These are phyloP conservation scores for Dermolepida albohirtum DNA, from an alignment of 2,888 invertebrate species.

Conservation along the genomic window DNA sequence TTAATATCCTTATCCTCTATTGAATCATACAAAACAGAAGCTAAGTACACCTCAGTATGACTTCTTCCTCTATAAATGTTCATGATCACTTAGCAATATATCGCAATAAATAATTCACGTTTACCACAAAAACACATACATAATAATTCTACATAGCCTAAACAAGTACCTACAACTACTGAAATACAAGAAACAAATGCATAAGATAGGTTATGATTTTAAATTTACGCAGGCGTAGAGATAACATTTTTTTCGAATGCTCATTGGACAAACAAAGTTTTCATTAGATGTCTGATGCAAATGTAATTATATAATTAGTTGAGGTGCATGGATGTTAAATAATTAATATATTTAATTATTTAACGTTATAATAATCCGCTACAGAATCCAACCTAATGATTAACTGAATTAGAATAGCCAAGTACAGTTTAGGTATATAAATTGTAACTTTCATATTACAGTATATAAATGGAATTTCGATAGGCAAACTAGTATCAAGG, in stretches of 20 bases:
- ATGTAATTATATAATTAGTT: no score
- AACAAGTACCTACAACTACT: constrained; percentile 4
- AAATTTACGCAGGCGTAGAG: constrained; percentile 38
- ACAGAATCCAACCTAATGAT: no score
- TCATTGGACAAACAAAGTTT: no score
- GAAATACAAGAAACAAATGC: constrained; percentile 24
- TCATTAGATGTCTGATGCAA: no score
- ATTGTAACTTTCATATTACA: no score
- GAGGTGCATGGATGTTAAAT: no score
- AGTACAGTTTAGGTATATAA: no score
- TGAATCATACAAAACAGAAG: constrained; percentile 52
- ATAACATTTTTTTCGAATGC: neutral
- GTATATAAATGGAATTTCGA: no score
- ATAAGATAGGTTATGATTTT: constrained; percentile 39
- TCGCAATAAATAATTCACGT: constrained; percentile 6
- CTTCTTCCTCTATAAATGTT: constrained; percentile 53
- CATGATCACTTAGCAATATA: constrained; percentile 48
- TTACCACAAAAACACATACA: neutral
- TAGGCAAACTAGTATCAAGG: no score
- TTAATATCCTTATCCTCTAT: constrained; percentile 50
- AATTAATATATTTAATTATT: no score
- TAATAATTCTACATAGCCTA: neutral
- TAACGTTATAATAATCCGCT: no score
- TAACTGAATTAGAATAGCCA: no score
- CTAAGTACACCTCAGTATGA: constrained; percentile 52